A percentile compares a stretch with the other conserved stretches of the same genome.
Evolutionary conservation across 2,797 vertebrate species (phyloP).

Genomic region (Paramormyrops hopkinsi): DNA sequence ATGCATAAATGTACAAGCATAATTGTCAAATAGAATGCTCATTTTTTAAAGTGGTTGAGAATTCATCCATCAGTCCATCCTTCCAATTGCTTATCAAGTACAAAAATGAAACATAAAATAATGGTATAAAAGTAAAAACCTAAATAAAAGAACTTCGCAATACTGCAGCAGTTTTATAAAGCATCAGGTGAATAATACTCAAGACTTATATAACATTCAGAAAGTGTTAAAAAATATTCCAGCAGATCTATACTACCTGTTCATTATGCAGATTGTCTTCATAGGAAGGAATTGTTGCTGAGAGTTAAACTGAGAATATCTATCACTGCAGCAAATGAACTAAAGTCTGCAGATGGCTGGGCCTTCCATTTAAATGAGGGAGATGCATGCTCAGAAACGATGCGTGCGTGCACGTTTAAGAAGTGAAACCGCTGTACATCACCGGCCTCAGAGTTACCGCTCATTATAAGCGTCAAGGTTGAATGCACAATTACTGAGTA

Average conservation of each 20-base stretch:
- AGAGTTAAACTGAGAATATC: not conserved
- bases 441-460: not conserved
- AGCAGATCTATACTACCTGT: not conserved
- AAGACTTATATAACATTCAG: not conserved
- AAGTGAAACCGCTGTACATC: not conserved
- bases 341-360: not conserved
- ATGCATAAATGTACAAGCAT: not conserved
- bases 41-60: not conserved
- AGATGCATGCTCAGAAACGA: too few species aligned
- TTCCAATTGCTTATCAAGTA: not conserved
- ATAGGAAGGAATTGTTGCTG: not conserved
- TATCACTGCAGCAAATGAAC: not conserved
- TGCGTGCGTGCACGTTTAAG: not conserved
- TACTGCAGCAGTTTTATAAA: not conserved
- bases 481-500: not conserved
- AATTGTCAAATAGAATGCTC: not conserved
- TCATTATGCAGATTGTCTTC: constrained; percentile 10
- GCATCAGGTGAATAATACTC: not conserved
- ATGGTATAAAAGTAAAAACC: not conserved
- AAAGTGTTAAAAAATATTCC: not conserved
- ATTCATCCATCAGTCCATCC: not conserved
- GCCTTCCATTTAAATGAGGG: not conserved
- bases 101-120: not conserved
- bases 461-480: constrained; percentile 11
- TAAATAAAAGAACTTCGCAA: not conserved